Conservation (phyloP, 2,888 invertebrate species). For the Tholera decimalis region DNA sequence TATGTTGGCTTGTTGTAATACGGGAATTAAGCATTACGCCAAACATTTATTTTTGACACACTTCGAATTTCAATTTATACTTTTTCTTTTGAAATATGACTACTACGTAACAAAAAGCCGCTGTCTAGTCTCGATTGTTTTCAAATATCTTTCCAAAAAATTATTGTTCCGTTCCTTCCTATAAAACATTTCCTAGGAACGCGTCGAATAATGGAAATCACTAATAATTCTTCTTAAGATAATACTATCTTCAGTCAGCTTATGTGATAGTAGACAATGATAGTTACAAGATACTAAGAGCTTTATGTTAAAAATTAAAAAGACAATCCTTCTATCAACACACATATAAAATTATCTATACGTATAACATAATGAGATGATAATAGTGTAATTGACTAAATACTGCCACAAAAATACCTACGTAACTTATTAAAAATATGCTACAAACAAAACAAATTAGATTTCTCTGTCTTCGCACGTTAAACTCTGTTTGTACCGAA, state of each 20-base stretch:
- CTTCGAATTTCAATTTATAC: neutral
- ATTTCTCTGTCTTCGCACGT: neutral
- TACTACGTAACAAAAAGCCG: neutral
- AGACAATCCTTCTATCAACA: constrained; percentile 9
- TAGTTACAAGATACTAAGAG: neutral
- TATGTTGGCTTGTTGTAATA: no score
- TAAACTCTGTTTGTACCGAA: neutral
- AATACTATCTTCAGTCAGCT: constrained; percentile 1
- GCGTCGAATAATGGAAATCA: neutral
- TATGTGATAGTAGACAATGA: constrained; percentile 3
- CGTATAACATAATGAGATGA: constrained; percentile 3
- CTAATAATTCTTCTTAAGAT: neutral
- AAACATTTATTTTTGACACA: neutral
- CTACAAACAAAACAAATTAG: no score
- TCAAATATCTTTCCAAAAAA: constrained; percentile 4
- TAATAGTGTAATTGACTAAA: neutral
- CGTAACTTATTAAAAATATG: neutral
- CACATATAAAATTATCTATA: constrained; percentile 2
- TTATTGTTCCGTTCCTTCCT: neutral
- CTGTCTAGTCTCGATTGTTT: constrained; percentile 12
- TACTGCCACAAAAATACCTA: neutral
- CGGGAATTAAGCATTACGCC: neutral
- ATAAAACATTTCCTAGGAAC: constrained; percentile 13
- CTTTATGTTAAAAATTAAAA: constrained; percentile 12
- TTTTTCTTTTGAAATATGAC: neutral